Conservation (phyloP, 1,140 invertebrate species). For the Dufourea novaeangliae region DNA sequence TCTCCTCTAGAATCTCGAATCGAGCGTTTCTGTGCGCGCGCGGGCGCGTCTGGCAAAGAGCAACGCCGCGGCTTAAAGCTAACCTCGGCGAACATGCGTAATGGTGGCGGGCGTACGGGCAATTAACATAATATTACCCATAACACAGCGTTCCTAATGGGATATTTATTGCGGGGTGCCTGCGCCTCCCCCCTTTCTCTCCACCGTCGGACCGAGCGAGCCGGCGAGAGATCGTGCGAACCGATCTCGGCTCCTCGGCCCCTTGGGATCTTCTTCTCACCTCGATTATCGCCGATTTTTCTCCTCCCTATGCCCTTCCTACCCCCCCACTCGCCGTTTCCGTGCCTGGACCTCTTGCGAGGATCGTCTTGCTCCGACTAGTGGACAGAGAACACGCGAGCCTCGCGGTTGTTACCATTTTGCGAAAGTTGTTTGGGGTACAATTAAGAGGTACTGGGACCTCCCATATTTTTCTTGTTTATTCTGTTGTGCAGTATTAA, state of each 20-base stretch:
- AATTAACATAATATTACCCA: slow-evolving; percentile 65
- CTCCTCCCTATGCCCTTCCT: slow-evolving; percentile 18
- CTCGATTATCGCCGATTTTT: slow-evolving; percentile 60
- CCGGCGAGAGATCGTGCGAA: slow-evolving; percentile 31
- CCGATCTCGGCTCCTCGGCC: slow-evolving; percentile 40
- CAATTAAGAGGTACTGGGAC: too few relatives aligned
- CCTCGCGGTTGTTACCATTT: neutral
- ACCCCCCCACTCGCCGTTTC: too few relatives aligned
- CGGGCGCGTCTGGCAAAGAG: neutral
- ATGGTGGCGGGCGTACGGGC: slow-evolving; percentile 27
- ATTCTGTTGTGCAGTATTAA: too few relatives aligned
- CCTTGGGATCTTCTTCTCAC: slow-evolving; percentile 37
- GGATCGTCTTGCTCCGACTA: neutral
- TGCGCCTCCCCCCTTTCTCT: neutral
- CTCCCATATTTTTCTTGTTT: too few relatives aligned
- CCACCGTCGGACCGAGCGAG: neutral
- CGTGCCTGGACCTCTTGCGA: neutral
- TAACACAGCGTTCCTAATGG: slow-evolving; percentile 65
- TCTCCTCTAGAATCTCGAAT: neutral
- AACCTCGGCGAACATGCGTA: neutral
- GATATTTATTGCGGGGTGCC: slow-evolving; percentile 60
- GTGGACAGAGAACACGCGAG: neutral
- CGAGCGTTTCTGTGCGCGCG: neutral
- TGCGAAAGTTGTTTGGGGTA: too few relatives aligned
- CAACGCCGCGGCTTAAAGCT: neutral